Base-by-base conservation (phyloP, 2,113 vertebrate species). In the Mustela nigripes region DNA sequence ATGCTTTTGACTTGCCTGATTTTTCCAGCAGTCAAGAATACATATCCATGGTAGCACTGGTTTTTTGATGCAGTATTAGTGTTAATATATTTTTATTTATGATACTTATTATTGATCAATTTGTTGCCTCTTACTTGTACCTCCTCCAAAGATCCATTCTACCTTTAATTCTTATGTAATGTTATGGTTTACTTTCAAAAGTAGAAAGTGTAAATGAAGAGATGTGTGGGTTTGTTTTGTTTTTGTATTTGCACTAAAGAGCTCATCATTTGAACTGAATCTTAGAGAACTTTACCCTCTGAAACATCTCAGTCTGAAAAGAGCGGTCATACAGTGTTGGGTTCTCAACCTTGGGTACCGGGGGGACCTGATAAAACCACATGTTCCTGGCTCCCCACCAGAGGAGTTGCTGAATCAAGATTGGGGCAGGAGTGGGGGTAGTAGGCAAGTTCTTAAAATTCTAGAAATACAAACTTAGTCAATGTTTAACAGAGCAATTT, bases 161-260 rank as follows among this genome's bases (percentile, higher is more conserved):
- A 69, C 21, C 19, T 94, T 3, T 74, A 92, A 83, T 89, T 97
- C 45, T 85, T 87, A 86, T 0, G 48, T 9, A 15, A 60, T 42
- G 11, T 91, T 73, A 58, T 80, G 7, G 71, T 69, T 89, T 95
- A 97, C 67, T 97, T 97, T 18, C 65, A 96, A 62, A 87, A 93
- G 31, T 81, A 76, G 28, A 78, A 92, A 56, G 53, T 90, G 9
- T 96, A 91, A 94, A n/a, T 88, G 15, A 82, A 82, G 19, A 93
- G 48, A 48, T 28, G 24, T 48, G 14, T 67, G 63, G 3, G 42
- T 45, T 74, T 74, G 10, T 74, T 42, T 28, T 45, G 67, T 28
- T 42, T 76, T 90, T 62, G 60, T 81, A 24, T 53, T 87, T 86
- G 58, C 31, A 48, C 19, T 33, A 26, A 88, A 89, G 50, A 84